Evolutionary conservation across 2,888 invertebrate species (phyloP).

Genomic region (Dusona sp.): DNA sequence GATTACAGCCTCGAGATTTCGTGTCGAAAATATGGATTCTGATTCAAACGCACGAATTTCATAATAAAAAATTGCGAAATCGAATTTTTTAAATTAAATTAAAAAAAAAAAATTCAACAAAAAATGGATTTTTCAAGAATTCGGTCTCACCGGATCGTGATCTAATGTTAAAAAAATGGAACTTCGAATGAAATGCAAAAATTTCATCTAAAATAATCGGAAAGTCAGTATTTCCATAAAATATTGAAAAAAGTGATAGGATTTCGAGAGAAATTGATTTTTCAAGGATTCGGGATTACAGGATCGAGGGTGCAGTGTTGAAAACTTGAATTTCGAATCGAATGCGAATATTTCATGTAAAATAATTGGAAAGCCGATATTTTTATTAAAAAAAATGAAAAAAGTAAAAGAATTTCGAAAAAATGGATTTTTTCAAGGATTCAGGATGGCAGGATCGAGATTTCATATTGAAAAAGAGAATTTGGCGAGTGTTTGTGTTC

Average conservation of each 20-base stretch:
- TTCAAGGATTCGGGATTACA: too few species aligned
- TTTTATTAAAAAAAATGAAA: background rate
- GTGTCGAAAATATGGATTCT: too few species aligned
- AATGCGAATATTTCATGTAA: background rate
- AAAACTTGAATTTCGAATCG: too few species aligned
- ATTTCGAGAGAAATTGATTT: too few species aligned
- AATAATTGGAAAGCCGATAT: background rate
- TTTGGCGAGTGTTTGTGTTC: background rate
- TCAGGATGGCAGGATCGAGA: background rate
- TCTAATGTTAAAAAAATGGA: background rate
- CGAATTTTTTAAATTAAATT: too few species aligned
- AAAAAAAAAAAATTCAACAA: background rate
- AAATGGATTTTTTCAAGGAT: background rate
- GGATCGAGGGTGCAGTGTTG: background rate
- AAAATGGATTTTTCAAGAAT: background rate
- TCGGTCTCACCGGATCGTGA: background rate
- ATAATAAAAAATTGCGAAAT: too few species aligned
- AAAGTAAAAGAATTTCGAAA: background rate
- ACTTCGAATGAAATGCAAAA: too few species aligned
- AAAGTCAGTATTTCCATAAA: too few species aligned
- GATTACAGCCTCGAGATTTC: too few species aligned
- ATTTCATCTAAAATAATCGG: too few species aligned
- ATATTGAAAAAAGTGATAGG: too few species aligned
- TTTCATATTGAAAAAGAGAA: background rate
- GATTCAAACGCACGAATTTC: too few species aligned